Conservation (phyloP, 2,888 invertebrate genomes). For the Thymelicus acteon region DNA sequence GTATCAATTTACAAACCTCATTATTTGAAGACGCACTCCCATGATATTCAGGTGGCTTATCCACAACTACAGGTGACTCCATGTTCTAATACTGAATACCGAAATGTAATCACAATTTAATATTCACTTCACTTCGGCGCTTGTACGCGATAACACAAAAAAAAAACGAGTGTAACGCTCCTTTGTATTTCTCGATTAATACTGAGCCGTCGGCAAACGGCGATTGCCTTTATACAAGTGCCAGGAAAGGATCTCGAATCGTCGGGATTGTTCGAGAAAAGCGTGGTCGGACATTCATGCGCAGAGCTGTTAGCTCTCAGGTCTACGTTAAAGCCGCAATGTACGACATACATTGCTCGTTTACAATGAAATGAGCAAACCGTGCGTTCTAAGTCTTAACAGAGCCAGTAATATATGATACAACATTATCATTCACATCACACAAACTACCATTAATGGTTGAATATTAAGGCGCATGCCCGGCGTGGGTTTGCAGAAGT, state of each 20-base stretch:
- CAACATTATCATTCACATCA: neutral
- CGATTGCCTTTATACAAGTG: constrained; percentile 69
- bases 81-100: constrained; percentile 71
- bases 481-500: constrained; percentile 21
- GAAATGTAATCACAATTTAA: constrained; percentile 66
- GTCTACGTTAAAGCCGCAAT: constrained; percentile 17
- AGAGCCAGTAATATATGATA: constrained; percentile 16
- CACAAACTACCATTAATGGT: constrained; percentile 4
- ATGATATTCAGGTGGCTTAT: constrained; percentile 85
- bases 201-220: constrained; percentile 61
- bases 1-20: constrained; percentile 75
- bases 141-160: constrained; percentile 51
- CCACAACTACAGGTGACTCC: constrained; percentile 87
- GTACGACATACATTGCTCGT: constrained; percentile 36
- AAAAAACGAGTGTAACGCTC: constrained; percentile 50
- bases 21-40: constrained; percentile 62
- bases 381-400: neutral
- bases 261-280: constrained; percentile 65
- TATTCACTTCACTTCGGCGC: constrained; percentile 63
- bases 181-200: constrained; percentile 61
- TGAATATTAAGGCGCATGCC: neutral
- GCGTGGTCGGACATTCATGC: constrained; percentile 42
- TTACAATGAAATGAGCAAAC: neutral
- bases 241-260: constrained; percentile 52
- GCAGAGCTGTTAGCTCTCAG: neutral